Conservation (phyloP, 2,888 invertebrate genomes). For the Sturmia bella region DNA sequence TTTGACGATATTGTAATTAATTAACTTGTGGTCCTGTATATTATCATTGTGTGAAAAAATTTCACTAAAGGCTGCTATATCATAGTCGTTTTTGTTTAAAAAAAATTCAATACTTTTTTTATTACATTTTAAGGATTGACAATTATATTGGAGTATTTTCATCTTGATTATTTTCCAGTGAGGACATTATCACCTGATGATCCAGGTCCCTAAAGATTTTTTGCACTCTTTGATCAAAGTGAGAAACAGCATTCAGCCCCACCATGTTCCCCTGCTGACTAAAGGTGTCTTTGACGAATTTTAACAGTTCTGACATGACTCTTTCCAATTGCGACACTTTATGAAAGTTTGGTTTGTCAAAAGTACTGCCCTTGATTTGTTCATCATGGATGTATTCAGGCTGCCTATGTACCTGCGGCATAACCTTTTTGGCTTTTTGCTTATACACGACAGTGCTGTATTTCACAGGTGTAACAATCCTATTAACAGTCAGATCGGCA, state of each 20-base stretch:
- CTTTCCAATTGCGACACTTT: background rate
- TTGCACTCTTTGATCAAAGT: background rate
- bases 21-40: background rate
- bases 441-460: background rate
- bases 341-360: background rate
- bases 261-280: background rate
- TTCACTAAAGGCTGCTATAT: slow-evolving; percentile 2
- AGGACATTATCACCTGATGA: background rate
- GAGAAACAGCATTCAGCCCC: slow-evolving; percentile 1
- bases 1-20: background rate
- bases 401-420: no score
- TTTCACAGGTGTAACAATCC: background rate
- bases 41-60: slow-evolving; percentile 14
- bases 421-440: background rate
- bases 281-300: background rate
- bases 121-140: background rate
- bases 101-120: slow-evolving; percentile 15
- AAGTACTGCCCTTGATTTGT: no score
- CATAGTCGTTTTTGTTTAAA: background rate
- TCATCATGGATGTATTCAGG: background rate
- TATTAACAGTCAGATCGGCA: background rate
- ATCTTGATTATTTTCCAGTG: background rate
- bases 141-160: slow-evolving; percentile 16
- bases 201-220: slow-evolving; percentile 1
- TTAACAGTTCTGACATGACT: background rate